Base-by-base conservation (phyloP, 1,140 invertebrate species). In the Penaeus chinensis region DNA sequence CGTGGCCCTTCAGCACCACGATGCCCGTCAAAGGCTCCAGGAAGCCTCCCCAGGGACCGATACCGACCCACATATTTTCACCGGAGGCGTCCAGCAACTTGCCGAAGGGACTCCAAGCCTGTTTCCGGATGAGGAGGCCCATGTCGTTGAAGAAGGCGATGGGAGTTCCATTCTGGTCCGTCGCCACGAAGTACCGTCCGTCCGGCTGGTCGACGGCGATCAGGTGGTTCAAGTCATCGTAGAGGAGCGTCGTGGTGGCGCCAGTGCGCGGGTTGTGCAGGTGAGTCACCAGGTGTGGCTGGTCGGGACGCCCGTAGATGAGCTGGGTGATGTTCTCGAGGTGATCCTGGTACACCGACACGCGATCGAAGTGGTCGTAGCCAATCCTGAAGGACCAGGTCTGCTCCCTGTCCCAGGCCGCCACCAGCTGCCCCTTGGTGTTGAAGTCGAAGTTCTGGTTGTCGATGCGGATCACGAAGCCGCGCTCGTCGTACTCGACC, bases 131-230 rank as follows among this genome's bases (percentile, higher is more conserved):
- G 2, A 98, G 94, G 90, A 96, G 96, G 1, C 98, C 98, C 90
- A 97, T 96, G 0, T 95, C 95, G 91, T 98, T 97, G 91, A 99
- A 98, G 4, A 99, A 93, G 0, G 96, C 96, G 0, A 98, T 91
- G 0, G 98, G 98, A 0, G 97, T 97, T 4, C 97, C 97, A 91
- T 96, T 97, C 90, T 98, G 97, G 93, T 99, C 98, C 0, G 96
- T 95, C 0, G 97, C 97, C 0, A 99, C 96, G 92, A 98, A 99
- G 92, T 96, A 98, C 77, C 93, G 93, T 91, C 96, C 95, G 91
- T 97, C 96, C 8, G 97, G 94, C 13, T 91, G 91, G 85, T 93
- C 92, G 90, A 93, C 90, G 0, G 96, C 96, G 42, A 98, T 96
- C 0, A 98, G 92, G 90, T 95, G 95, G 83, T 96, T 95, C 60